Evolutionary conservation across 92 coral and sea anemone genomes (phyloP), one percentile per base, ranked within the genome.

Genomic region (Parazoanthus swiftii): DNA sequence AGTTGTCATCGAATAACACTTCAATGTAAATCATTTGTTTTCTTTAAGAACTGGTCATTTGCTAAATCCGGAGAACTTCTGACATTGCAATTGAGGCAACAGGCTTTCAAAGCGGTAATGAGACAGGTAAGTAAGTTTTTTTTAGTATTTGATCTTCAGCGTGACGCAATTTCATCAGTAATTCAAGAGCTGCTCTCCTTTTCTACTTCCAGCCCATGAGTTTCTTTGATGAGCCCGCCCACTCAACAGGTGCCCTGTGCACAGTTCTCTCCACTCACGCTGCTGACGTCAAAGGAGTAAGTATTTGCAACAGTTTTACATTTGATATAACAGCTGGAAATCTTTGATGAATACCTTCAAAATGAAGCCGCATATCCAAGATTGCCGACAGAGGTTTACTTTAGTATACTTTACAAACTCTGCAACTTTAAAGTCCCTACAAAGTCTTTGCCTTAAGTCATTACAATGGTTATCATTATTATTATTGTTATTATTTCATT

Each of bases 171-270:
- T 13, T 56, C 0, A 14, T 39, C 51, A 14, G 21, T 29, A 29
- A 29, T 38, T 38, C 36, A 38, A 23, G 35, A 25, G 42, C 25
- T 82, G 86, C 37, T 82, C 35, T 59, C 14, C 66, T 70, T 2
- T 79, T 79, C 14, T 23, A 50, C 56, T 74, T 85, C 67, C 42
- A 90, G 92, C 86, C 88, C 15, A 90, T 81, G 72, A 75, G 92
- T 81, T 90, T 86, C 59, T 90, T 90, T 81, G 92, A 90, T 48
- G 92, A 90, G 21, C 92, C 90, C 16, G 51, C 9, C 46, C 92
- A 90, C 74, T 86, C 92, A n/a, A 90, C 89, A 8, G 92, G 92
- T 25, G 90, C 92, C 6, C 92, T 90, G 1, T 86, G 89, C 33
- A 79, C 92, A 13, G 63, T 81, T 65, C 70, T 90, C 65, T 88